Evolutionary conservation across 2,888 invertebrate species (phyloP), one percentile per base, ranked within the genome.

Genomic region (Thera obeliscata): DNA sequence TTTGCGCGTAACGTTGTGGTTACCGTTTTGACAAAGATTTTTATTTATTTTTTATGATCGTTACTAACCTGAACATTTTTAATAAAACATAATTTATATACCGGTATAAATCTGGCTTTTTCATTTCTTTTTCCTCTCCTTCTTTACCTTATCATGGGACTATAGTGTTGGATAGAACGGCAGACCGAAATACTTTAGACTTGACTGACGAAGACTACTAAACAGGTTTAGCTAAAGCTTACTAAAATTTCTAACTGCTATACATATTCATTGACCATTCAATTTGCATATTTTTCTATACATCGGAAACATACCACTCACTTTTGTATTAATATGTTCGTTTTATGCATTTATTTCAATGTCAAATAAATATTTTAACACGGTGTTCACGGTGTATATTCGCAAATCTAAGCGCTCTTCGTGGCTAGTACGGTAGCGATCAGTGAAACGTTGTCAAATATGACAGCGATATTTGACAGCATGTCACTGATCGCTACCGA

Each of bases 1-100:
- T 88, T 81, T 73, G 73, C 78, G 80, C 81, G 87, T 84, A 86
- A 81, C 78, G 75, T 80, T 83, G 79, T 85, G 76, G 83, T 81
- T 87, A 82, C 85, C 80, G 80, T 81, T 86, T 91, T 89, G 90
- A 91, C 90, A 93, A 90, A 90, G 88, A 89, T 87, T 90, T 91
- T 90, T 90, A 90, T 87, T 92, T 89, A 92, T 92, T 91, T 90
- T 88, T 90, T 87, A 80, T 73, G 87, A 84, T 78, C 86, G 87
- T 90, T 86, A 90, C 89, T 90, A 90, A 91, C 90, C 84, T 81
- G 79, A 85, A 85, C 82, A 84, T 91, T 91, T 91, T 82, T 92
- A 89, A 88, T 90, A 91, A 91, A 91, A 91, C 77, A 85, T 87
- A 86, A 90, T 88, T 91, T 90, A 90, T 88, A 88, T 93, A 89